These are phyloP conservation scores for Lepeophtheirus nordmannii DNA, from an alignment of 2,888 invertebrate species.

Conservation along the genomic window DNA sequence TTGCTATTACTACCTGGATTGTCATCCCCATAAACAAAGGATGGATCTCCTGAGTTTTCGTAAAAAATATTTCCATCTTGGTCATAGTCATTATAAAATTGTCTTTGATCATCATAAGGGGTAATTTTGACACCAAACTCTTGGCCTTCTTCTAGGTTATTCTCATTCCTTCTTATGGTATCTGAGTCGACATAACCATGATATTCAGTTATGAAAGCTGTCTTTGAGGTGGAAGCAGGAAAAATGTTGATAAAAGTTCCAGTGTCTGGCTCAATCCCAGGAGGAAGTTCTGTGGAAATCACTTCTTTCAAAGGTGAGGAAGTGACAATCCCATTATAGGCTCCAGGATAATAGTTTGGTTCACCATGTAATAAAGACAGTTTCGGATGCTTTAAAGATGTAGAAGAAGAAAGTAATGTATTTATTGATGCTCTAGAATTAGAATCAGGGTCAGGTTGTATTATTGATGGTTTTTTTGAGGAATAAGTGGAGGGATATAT, in stretches of 20 bases:
- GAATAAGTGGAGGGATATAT: constrained; percentile 1
- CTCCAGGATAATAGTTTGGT: background rate
- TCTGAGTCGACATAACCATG: background rate
- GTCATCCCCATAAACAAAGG: no score
- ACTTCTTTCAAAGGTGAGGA: background rate
- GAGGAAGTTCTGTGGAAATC: background rate
- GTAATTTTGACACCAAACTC: background rate
- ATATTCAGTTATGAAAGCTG: background rate
- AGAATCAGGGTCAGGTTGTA: background rate
- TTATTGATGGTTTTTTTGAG: background rate
- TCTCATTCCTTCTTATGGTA: background rate
- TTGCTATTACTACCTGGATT: background rate
- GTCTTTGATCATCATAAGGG: no score
- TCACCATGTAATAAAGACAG: no score
- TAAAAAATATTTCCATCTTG: no score
- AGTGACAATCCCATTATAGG: background rate
- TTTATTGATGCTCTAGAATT: background rate
- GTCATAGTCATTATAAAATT: no score
- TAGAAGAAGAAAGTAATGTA: background rate
- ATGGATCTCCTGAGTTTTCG: no score
- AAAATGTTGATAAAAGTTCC: constrained; percentile 16
- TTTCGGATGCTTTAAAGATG: no score
- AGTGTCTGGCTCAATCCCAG: constrained; percentile 10
- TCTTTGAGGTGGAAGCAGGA: background rate
- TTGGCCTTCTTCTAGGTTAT: background rate